A percentile compares a stretch with the other conserved stretches of the same genome.
phyloP scores from a whole-genome alignment of 1,140 invertebrate species.

The Drosophila arawakana region DNA sequence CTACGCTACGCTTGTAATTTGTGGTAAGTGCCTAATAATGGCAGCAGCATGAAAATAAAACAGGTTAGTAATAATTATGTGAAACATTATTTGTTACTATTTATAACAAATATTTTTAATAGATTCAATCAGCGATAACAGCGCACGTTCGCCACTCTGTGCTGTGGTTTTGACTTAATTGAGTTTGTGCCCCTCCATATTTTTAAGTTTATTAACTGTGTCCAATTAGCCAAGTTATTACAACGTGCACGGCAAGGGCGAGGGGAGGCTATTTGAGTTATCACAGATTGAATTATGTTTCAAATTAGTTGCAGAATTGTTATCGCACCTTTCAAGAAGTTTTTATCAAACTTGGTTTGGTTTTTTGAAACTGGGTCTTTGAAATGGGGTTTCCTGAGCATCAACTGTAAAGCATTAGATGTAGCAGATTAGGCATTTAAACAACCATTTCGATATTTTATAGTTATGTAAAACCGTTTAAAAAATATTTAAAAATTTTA shows the following conservation, averaged over 20 bases:
- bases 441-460: background rate
- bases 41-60: constrained; percentile 7
- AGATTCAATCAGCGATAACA: constrained; percentile 34
- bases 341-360: background rate
- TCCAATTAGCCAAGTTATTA: constrained; percentile 52
- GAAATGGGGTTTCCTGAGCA: no score
- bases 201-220: constrained; percentile 35
- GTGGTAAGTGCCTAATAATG: constrained; percentile 8
- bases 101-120: constrained; percentile 35
- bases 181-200: constrained; percentile 18
- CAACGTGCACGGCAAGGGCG: constrained; percentile 5
- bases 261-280: background rate
- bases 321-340: constrained; percentile 4
- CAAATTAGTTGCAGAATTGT: background rate
- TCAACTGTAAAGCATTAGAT: no score
- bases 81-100: constrained; percentile 24
- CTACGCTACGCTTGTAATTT: background rate
- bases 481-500: background rate
- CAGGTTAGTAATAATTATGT: constrained; percentile 18
- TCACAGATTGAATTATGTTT: constrained; percentile 11
- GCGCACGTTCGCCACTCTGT: background rate
- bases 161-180: constrained; percentile 16
- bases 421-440: no score
- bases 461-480: background rate
- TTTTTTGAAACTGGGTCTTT: background rate